Percentiles rank a stretch among this genome's conserved stretches.
Evolutionary conservation across 2,797 vertebrate genomes (phyloP).

Genomic region (Neostethus bicornis): DNA sequence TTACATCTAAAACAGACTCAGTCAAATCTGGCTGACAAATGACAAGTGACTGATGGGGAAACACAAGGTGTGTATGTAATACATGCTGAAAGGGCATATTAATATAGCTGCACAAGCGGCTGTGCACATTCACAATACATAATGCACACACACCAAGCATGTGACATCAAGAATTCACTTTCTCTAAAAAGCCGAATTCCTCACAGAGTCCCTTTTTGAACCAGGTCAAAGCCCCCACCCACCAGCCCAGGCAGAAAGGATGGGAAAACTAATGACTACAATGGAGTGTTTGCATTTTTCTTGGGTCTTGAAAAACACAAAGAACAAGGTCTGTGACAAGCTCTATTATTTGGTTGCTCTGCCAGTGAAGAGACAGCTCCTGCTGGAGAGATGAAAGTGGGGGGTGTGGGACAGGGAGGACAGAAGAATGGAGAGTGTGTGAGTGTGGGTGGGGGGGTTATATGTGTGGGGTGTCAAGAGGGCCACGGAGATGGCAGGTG

Average conservation of each 20-base stretch:
- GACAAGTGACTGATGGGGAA: conserved; percentile 87
- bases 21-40: conserved; percentile 86
- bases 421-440: conserved; percentile 68
- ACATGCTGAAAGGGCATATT: conserved; percentile 27
- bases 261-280: conserved; percentile 98
- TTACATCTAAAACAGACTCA: conserved; percentile 88
- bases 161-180: conserved; percentile 87
- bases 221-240: conserved; percentile 88
- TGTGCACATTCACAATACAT: conserved; percentile 58
- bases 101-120: conserved; percentile 31
- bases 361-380: conserved; percentile 92
- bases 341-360: conserved; percentile 98
- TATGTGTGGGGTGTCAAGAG: conserved; percentile 90
- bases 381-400: conserved; percentile 87
- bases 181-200: conserved; percentile 85
- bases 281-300: conserved; percentile 97
- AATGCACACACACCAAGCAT: conserved; percentile 79
- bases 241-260: conserved; percentile 87
- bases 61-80: neutral
- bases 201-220: conserved; percentile 85
- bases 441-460: conserved; percentile 75
- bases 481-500: conserved; percentile 94
- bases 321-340: conserved; percentile 98
- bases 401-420: conserved; percentile 67
- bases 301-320: conserved; percentile 88